Base-by-base conservation (phyloP, 2,113 vertebrate genomes). In the Tragulus kanchil region DNA sequence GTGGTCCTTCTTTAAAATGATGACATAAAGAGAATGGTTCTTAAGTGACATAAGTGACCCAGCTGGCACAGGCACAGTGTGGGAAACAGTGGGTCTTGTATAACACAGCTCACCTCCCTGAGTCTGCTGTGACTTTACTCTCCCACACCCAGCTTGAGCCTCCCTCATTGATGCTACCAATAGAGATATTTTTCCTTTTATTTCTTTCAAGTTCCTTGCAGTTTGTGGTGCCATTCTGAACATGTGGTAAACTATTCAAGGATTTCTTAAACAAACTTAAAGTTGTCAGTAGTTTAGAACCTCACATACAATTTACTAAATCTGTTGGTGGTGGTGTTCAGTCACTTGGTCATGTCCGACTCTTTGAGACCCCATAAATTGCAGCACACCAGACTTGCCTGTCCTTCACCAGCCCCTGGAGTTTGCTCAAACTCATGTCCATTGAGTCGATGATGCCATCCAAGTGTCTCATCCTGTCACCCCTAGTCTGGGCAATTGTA, bases 141-240 rank as follows among this genome's bases (percentile, higher is more conserved):
- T 8, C 5, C 1, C 42, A 8, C 3, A 1, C 3, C 19, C 16
- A 50, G 1, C 7, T 2, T 1, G 5, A 56, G 13, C 36, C 25
- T 36, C 28, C 19, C 17, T 62, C 1, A 14, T 17, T 54, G 71
- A n/a, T n/a, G 3, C 26, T 11, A 1, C 19, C 56, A 19, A 16
- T 8, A 26, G 5, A 12, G 16, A 36, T 9, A 26, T 58, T 45
- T 83, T 21, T 25, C 9, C 36, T 81, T 85, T 77, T 12, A n/a
- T 59, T 94, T 58, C 82, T 83, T 65, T 81, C 8, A 31, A 19
- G 19, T 89, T 42, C 56, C 28, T 56, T 82, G 28, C 11, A 64
- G 13, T 25, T 62, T 15, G 14, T 54, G 48, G 58, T 25, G 2
- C 26, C 50, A 54, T 82, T 89, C 81, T 54, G 26, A 96, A 45